phyloP scores from a whole-genome alignment of 1,140 invertebrate species.

The Lepidotrigona ventralis region DNA sequence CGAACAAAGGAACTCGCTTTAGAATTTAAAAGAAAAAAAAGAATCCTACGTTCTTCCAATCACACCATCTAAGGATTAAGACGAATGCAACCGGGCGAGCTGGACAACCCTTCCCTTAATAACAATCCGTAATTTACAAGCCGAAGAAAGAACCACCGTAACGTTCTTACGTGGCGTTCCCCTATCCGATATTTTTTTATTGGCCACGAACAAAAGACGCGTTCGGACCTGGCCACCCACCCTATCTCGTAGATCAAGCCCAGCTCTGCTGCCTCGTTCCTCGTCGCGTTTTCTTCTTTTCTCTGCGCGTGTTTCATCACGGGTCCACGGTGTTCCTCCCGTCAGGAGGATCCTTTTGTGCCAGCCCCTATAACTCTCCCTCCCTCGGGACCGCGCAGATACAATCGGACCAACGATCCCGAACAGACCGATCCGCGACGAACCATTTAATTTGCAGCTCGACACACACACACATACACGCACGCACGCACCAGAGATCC shows the following conservation, averaged over 20 bases:
- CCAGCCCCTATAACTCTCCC: conserved; percentile 15
- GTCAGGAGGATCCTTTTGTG: conserved; percentile 17
- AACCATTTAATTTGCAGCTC: conserved; percentile 36
- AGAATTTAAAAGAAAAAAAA: too few relatives aligned
- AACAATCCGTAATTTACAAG: background rate
- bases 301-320: background rate
- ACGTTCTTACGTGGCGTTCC: too few relatives aligned
- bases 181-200: conserved; percentile 13
- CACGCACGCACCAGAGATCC: too few relatives aligned
- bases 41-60: background rate
- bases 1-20: too few relatives aligned
- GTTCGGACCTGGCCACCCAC: background rate
- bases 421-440: conserved; percentile 13
- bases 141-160: background rate
- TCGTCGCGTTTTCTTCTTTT: conserved; percentile 1
- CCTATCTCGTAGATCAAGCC: conserved; percentile 31
- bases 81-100: background rate
- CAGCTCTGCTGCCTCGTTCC: background rate
- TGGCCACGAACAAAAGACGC: background rate
- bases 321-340: conserved; percentile 8
- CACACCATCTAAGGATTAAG: background rate
- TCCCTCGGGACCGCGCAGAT: background rate
- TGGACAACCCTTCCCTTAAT: background rate
- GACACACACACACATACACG: background rate
- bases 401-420: conserved; percentile 15